A percentile compares a stretch with the other conserved stretches of the same genome.
These are phyloP conservation scores for Hyles vespertilio DNA, from an alignment of 1,140 invertebrate genomes.

Conservation along the genomic window DNA sequence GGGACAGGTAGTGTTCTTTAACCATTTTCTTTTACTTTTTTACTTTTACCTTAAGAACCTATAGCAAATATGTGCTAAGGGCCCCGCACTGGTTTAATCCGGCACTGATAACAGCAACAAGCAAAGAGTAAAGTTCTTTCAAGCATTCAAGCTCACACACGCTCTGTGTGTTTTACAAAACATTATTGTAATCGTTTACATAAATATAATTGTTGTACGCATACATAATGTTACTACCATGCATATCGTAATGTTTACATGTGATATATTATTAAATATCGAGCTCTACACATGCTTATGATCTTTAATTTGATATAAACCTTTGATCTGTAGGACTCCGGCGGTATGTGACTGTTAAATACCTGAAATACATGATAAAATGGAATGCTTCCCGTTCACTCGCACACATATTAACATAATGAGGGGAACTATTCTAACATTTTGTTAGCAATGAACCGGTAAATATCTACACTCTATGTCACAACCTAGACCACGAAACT, in stretches of 20 bases:
- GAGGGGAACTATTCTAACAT: not conserved
- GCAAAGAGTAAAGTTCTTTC: slow-evolving; percentile 3
- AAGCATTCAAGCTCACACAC: slow-evolving; percentile 7
- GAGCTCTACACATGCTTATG: slow-evolving; percentile 69
- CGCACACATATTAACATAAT: slow-evolving; percentile 19
- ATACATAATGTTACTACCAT: slow-evolving; percentile 20
- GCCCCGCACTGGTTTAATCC: too few species aligned
- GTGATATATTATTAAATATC: slow-evolving; percentile 18
- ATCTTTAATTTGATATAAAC: slow-evolving; percentile 79
- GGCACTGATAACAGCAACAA: not conserved
- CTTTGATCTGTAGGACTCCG: slow-evolving; percentile 92
- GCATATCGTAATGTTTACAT: slow-evolving; percentile 23
- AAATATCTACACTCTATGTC: too few species aligned
- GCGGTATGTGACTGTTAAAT: slow-evolving; percentile 93
- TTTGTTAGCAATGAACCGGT: too few species aligned
- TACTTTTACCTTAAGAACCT: too few species aligned
- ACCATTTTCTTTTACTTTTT: too few species aligned
- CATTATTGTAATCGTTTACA: too few species aligned
- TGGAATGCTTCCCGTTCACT: slow-evolving; percentile 56
- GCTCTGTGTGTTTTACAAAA: too few species aligned
- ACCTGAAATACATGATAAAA: slow-evolving; percentile 83
- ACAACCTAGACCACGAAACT: too few species aligned
- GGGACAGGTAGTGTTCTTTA: too few species aligned
- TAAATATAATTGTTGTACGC: too few species aligned
- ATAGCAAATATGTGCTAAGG: too few species aligned